These are phyloP conservation scores for Arge pagana DNA, from an alignment of 2,888 invertebrate genomes.

Conservation along the genomic window DNA sequence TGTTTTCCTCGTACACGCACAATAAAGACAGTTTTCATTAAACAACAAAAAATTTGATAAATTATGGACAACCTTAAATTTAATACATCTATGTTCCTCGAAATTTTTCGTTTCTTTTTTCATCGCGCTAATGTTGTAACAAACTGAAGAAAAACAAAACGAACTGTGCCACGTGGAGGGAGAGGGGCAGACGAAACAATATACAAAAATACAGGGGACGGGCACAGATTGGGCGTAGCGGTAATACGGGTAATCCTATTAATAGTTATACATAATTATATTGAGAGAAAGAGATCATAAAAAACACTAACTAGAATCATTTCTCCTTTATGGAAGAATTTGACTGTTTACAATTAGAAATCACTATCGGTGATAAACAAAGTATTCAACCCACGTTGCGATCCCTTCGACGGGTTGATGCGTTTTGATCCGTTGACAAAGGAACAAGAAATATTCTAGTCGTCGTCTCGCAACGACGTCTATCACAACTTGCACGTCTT, in stretches of 20 bases:
- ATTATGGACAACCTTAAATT: constrained; percentile 57
- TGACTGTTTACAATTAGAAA: constrained; percentile 50
- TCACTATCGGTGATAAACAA: constrained; percentile 53
- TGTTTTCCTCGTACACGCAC: background rate
- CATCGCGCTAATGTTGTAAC: constrained; percentile 32
- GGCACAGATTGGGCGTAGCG: constrained; percentile 3
- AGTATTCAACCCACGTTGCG: constrained; percentile 42
- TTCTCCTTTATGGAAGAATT: constrained; percentile 44
- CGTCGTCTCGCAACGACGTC: constrained; percentile 50
- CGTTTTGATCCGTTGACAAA: constrained; percentile 48
- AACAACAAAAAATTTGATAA: constrained; percentile 38
- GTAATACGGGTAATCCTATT: constrained; percentile 9
- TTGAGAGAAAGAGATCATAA: constrained; percentile 59
- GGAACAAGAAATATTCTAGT: constrained; percentile 51
- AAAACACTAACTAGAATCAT: constrained; percentile 59
- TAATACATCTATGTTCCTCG: constrained; percentile 34
- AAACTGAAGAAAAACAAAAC: constrained; percentile 30
- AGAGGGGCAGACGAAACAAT: constrained; percentile 32
- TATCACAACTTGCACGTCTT: constrained; percentile 56
- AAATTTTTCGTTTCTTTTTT: background rate
- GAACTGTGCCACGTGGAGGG: constrained; percentile 14
- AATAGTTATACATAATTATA: constrained; percentile 32
- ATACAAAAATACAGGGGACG: constrained; percentile 41
- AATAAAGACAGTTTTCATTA: no score
- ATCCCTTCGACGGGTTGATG: constrained; percentile 31